Conservation (phyloP, 2,113 vertebrate species). For the Terrapene triunguis region DNA sequence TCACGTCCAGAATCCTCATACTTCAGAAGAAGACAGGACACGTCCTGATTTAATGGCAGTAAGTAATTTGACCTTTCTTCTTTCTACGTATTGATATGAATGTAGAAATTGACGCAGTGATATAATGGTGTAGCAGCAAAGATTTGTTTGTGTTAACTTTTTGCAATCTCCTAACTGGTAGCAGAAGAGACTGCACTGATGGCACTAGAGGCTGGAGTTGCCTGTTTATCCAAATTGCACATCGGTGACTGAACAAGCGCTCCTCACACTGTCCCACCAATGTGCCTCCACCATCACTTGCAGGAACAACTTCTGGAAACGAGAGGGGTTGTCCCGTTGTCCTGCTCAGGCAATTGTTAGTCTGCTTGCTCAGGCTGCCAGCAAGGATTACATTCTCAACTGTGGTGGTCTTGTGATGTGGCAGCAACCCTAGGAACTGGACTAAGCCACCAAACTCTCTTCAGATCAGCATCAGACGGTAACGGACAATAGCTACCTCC, state of each 20-base stretch:
- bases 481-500: background rate
- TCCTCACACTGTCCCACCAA: background rate
- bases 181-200: background rate
- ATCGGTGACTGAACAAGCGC: background rate
- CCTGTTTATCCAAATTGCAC: background rate
- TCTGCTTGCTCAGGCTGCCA: background rate
- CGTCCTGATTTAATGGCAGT: background rate
- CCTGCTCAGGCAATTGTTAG: background rate
- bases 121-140: background rate
- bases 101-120: background rate
- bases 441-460: background rate
- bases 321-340: background rate
- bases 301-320: background rate
- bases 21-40: background rate
- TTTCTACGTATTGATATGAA: background rate
- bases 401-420: no score
- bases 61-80: background rate
- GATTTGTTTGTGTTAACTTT: background rate
- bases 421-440: background rate
- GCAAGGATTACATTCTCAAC: background rate
- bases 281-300: background rate
- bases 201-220: background rate
- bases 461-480: background rate
- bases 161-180: background rate
- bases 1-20: background rate